phyloP scores from a whole-genome alignment of 2,888 invertebrate genomes.

The Spialia ferax region DNA sequence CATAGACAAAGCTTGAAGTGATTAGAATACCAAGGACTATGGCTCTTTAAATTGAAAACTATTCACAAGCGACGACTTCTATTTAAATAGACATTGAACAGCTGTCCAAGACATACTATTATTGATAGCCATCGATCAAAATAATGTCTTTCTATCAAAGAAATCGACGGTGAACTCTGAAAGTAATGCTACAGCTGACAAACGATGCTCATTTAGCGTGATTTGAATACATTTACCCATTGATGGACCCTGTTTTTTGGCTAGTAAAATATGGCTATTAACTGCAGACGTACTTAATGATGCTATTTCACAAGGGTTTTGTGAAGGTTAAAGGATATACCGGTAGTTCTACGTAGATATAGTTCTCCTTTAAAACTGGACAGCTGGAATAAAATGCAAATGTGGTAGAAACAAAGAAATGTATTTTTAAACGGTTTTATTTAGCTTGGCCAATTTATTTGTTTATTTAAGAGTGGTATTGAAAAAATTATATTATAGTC shows the following conservation, averaged over 20 bases:
- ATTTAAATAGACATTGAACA: slow-evolving; percentile 14
- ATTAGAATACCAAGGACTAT: background rate
- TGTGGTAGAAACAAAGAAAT: too few relatives aligned
- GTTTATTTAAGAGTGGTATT: too few relatives aligned
- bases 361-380: too few relatives aligned
- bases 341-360: too few relatives aligned
- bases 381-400: too few relatives aligned
- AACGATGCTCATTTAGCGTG: slow-evolving; percentile 14
- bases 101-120: slow-evolving; percentile 1
- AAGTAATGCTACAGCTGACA: slow-evolving; percentile 10
- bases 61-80: slow-evolving; percentile 8
- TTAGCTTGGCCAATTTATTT: too few relatives aligned
- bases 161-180: slow-evolving; percentile 7
- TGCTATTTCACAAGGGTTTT: background rate
- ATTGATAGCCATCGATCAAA: slow-evolving; percentile 24
- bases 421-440: too few relatives aligned
- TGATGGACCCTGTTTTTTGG: background rate
- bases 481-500: too few relatives aligned
- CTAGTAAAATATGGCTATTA: slow-evolving; percentile 1
- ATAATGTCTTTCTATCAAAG: slow-evolving; percentile 25
- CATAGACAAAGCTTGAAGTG: background rate
- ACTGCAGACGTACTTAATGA: background rate
- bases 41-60: slow-evolving; percentile 27
- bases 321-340: background rate
- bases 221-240: slow-evolving; percentile 19